Percentiles rank a stretch among this genome's conserved stretches.
Conservation (phyloP, 92 coral and sea anemone species). For the Phenganax marumi region DNA sequence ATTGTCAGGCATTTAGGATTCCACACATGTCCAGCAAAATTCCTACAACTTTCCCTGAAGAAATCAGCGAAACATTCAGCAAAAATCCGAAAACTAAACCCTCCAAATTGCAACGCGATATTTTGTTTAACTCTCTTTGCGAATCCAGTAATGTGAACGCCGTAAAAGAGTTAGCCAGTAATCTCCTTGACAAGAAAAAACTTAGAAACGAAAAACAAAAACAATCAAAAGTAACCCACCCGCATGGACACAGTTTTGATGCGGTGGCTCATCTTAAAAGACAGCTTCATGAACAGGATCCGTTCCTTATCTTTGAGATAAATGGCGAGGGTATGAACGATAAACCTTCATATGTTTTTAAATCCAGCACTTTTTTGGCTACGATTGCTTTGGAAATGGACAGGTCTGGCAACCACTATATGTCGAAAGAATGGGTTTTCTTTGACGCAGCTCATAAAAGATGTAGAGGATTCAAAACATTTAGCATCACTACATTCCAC, state of each 20-base stretch:
- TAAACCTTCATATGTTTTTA: conserved; percentile 1
- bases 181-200: conserved; percentile 14
- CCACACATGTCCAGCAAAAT: conserved; percentile 15
- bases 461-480: conserved; percentile 13
- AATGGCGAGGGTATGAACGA: conserved; percentile 32
- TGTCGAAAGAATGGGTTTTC: neutral
- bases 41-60: neutral
- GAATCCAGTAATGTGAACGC: neutral
- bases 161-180: neutral
- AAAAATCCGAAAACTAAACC: conserved; percentile 8
- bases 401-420: neutral
- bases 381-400: conserved; percentile 27
- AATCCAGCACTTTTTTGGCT: conserved; percentile 1
- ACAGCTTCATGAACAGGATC: conserved; percentile 25
- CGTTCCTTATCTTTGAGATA: conserved; percentile 14
- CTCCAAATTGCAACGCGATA: conserved; percentile 5
- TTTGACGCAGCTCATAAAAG: conserved; percentile 6
- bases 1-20: conserved; percentile 7
- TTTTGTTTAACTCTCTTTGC: conserved; percentile 1
- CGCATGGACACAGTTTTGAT: conserved; percentile 34
- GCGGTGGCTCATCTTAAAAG: conserved; percentile 25
- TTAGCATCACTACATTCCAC: conserved; percentile 6
- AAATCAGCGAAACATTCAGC: neutral
- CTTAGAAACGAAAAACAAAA: conserved; percentile 15
- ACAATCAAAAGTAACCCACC: conserved; percentile 1